These are phyloP conservation scores for Hypercompe scribonia DNA, from an alignment of 2,888 invertebrate genomes.

Conservation along the genomic window DNA sequence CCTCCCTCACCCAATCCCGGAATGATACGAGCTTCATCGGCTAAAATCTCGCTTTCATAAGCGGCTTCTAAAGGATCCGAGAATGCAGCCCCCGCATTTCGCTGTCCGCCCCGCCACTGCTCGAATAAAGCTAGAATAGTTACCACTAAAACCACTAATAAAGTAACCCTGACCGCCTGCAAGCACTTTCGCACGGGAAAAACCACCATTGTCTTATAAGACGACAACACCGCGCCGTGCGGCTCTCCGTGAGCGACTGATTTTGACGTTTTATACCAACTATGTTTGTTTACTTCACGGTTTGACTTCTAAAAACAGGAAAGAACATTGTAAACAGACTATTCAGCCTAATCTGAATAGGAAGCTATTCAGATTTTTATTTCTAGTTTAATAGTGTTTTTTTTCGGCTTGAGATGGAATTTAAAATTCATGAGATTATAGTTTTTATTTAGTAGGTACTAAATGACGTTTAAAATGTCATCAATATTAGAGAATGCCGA, in stretches of 20 bases:
- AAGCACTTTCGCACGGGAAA: slow-evolving; percentile 79
- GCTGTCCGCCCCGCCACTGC: slow-evolving; percentile 78
- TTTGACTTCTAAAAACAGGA: slow-evolving; percentile 74
- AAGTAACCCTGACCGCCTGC: slow-evolving; percentile 69
- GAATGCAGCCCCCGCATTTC: slow-evolving; percentile 60
- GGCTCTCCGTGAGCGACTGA: slow-evolving; percentile 62
- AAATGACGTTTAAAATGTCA: not conserved
- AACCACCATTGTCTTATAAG: slow-evolving; percentile 65
- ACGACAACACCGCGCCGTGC: slow-evolving; percentile 45
- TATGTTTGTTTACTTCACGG: slow-evolving; percentile 74
- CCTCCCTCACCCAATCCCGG: slow-evolving; percentile 91
- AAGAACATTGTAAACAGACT: slow-evolving; percentile 87
- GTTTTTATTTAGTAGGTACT: not conserved
- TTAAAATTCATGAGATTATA: not conserved
- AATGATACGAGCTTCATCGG: slow-evolving; percentile 89
- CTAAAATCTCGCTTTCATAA: slow-evolving; percentile 84
- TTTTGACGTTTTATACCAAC: slow-evolving; percentile 62
- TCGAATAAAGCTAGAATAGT: slow-evolving; percentile 73
- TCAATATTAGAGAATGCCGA: too few relatives aligned
- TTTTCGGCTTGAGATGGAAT: not conserved
- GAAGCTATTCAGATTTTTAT: slow-evolving; percentile 41
- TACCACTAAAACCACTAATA: slow-evolving; percentile 69
- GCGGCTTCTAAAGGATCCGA: slow-evolving; percentile 60
- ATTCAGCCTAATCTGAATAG: slow-evolving; percentile 65
- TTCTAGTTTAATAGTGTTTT: not conserved